Percentiles rank a stretch among this genome's conserved stretches.
Conservation (phyloP, 2,797 vertebrate species). For the Clarias platycephalus region DNA sequence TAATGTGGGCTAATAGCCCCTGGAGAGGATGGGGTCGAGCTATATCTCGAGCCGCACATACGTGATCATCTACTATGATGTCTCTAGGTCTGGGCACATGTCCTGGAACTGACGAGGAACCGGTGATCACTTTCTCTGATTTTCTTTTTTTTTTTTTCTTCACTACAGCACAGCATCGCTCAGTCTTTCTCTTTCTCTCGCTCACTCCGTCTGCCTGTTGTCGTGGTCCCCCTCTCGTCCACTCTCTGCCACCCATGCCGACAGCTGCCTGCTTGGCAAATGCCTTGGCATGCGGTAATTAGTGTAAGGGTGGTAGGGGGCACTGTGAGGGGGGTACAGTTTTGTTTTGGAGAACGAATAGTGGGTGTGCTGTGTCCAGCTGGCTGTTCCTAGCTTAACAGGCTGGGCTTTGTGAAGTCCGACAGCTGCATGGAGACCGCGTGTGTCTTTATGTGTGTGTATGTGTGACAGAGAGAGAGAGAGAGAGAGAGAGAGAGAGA, state of each 20-base stretch:
- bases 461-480: conserved; percentile 5
- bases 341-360: conserved; percentile 56
- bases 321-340: conserved; percentile 54
- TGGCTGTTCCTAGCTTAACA: conserved; percentile 85
- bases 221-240: conserved; percentile 50
- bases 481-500: no score
- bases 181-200: conserved; percentile 15
- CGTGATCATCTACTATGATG: conserved; percentile 56
- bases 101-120: conserved; percentile 30
- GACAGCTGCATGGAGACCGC: conserved; percentile 83
- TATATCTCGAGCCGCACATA: conserved; percentile 42
- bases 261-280: conserved; percentile 85
- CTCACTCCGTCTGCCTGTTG: conserved; percentile 20
- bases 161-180: conserved; percentile 26
- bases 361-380: conserved; percentile 84
- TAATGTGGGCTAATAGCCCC: conserved; percentile 62
- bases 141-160: conserved; percentile 24
- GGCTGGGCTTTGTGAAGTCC: conserved; percentile 83
- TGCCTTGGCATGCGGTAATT: conserved; percentile 77
- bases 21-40: conserved; percentile 47
- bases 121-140: conserved; percentile 33
- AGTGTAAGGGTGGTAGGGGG: conserved; percentile 64
- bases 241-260: conserved; percentile 73
- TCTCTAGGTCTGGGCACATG: conserved; percentile 49
- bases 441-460: conserved; percentile 72